Evolutionary conservation across 92 coral and sea anemone genomes (phyloP), one percentile per base, ranked within the genome.

Genomic region (Actinernus sp.): DNA sequence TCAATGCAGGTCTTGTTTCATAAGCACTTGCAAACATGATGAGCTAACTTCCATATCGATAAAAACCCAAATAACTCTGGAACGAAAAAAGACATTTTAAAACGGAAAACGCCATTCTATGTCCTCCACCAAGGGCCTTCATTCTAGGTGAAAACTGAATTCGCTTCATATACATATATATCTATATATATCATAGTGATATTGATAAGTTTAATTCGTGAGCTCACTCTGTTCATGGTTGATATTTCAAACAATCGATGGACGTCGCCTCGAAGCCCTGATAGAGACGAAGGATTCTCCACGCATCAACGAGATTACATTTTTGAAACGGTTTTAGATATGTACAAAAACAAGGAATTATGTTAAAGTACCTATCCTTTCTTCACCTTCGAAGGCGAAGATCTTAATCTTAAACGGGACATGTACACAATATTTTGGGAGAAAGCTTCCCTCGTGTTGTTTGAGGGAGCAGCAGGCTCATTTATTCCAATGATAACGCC

Each of bases 401-500:
- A 68, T 54, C 55, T 68, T 18, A 18, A 54, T 54, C 28, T 68
- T 31, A 68, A 68, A 68, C 28, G 76, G 22, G 76, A 68, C 34
- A 24, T 68, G 27, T 68, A 68, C 61, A 68, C 76, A 22, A 25
- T 51, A 16, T 66, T 66, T 37, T 66, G 76, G 76, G 52, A 68
- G 52, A 28, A 68, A 43, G 52, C 73, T 33, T 65, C 28, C 29
- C 37, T 65, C 48, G 36, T 31, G 45, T 65, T 65, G 31, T 65
- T 65, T 65, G 73, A 65, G 22, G 65, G 65, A 65, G 73, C 59
- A 68, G 76, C 63, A 68, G 76, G 76, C 51, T 68, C 76, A 21
- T 43, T 36, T 53, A 68, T 68, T 17, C 76, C 76, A 14, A 68
- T 54, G 76, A 9, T 63, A 51, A 68, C 76, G 38, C 76, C 76